Base-by-base conservation (phyloP, 2,113 vertebrate species). In the Pogonocichla stellata region DNA sequence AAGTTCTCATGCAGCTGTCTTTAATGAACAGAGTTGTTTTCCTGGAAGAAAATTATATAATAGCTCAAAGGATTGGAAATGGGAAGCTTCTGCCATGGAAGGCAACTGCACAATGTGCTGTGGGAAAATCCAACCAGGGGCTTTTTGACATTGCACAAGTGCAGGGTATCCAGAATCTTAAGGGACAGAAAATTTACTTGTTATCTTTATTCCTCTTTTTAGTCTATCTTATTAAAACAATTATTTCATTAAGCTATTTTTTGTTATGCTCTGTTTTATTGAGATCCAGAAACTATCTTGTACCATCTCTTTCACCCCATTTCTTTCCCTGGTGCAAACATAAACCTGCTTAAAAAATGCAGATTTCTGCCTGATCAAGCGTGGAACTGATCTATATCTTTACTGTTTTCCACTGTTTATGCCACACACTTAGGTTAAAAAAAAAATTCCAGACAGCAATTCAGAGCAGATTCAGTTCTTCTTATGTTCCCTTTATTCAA, bases 71-170 rank as follows among this genome's bases (percentile, higher is more conserved):
- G 23, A 64, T 14, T 33, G 53, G 18, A 50, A 81, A 45, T n/a
- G 6, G 10, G 24, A 19, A 56, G 22, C 10, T 70, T 66, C 20
- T 54, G 15, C 34, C 43, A 19, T 28, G 23, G 47, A 66, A 79
- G 26, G 3, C 18, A 74, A 24, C 33, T 71, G 11, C 17, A 38
- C 10, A 40, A 12, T 0, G 0, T 40, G 8, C 13, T 28, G 14
- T 62, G 28, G 47, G 25, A 80, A 87, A 77, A 67, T 58, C 31
- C 31, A 53, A 5, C 8, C 28, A 6, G 19, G 5, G 23, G 25
- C 17, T 10, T 33, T 62, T 28, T 8, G 28, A 53, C 5, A 5
- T 10, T 50, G 38, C 42, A 67, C 0, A 2, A 57, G 28, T 47
- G 12, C 62, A 80, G 19, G 12, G 6, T 62, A 10, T 12, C 43